These are phyloP conservation scores for Tetropium fuscum DNA, from an alignment of 2,888 invertebrate species.

Conservation along the genomic window DNA sequence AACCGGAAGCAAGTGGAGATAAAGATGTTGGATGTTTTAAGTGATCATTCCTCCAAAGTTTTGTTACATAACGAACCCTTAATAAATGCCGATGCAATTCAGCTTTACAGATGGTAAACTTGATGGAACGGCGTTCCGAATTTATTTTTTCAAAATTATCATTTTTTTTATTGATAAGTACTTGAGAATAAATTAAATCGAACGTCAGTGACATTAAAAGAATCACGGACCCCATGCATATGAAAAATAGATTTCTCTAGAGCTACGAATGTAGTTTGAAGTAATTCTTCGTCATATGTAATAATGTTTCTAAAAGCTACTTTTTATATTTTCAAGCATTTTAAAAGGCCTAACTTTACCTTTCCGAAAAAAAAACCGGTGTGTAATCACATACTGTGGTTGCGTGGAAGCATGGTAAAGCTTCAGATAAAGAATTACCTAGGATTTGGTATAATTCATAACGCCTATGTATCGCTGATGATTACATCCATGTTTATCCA, in stretches of 20 bases:
- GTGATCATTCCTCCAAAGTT: not conserved
- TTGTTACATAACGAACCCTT: not conserved
- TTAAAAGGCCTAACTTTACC: not conserved
- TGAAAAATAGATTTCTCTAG: not conserved
- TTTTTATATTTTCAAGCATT: too few relatives aligned
- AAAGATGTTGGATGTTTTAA: not conserved
- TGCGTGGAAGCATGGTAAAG: slow-evolving; percentile 5
- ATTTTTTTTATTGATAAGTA: too few relatives aligned
- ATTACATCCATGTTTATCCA: slow-evolving; percentile 10
- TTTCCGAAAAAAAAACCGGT: not conserved
- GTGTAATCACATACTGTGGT: not conserved
- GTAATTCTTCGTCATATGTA: not conserved
- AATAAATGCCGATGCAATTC: not conserved
- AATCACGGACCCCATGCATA: too few relatives aligned
- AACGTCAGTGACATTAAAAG: too few relatives aligned
- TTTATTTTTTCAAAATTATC: too few relatives aligned
- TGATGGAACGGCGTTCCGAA: too few relatives aligned
- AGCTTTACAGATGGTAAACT: not conserved
- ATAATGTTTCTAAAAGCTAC: not conserved
- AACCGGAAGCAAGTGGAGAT: slow-evolving; percentile 23
- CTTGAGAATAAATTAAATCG: too few relatives aligned
- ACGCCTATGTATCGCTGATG: slow-evolving; percentile 32
- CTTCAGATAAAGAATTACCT: slow-evolving; percentile 24
- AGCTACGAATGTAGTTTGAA: not conserved
- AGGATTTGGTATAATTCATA: slow-evolving; percentile 44